Base-by-base conservation (phyloP, 23 tunicate genomes). In the Phallusia fumigata region DNA sequence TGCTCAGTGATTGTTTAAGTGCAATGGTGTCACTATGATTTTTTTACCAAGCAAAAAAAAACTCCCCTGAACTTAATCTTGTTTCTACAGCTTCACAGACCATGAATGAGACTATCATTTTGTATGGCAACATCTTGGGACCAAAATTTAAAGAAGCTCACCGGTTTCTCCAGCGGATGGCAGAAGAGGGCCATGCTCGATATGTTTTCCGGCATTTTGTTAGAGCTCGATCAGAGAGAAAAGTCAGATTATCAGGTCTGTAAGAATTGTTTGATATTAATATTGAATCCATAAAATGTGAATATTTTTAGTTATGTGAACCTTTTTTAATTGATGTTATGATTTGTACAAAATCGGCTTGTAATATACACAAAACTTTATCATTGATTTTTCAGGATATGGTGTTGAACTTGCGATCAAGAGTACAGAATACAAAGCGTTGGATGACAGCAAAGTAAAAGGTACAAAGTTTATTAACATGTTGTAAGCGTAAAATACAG, bases 401-500 rank as follows among this genome's bases (percentile, higher is more conserved):
- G 99, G 99, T 19, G 90, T 97, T 80, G 97, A 97, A 74, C 86
- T 97, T 40, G 93, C 97, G 16, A 83, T 97, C 49, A 97, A 97
- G 75, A 92, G 89, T 51, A 97, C 99, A 6, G 99, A 97, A 86
- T 97, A 97, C 78, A 97, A 97, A 89, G 99, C 99, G 24, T 51
- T 82, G 24, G 99, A 97, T 80, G 99, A 97, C 78, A 90, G 89
- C 65, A 69, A 90, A 58, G 87, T 95, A 15, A 95, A 84, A 84
- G 92, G 96, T 84, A 52, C 76, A 74, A 74, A 74, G 78, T 30
- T 31, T 74, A 47, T 1, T 2, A 5, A n/a, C 12, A 1, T 30
- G 13, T 5, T 49, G 76, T 34, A 19, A 33, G 40, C 3, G 1
- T 30, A 76, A 32, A 35, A 76, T 33, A 2, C n/a, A n/a, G n/a